Percentiles rank a stretch among this genome's conserved stretches.
Evolutionary conservation across 1,140 invertebrate genomes (phyloP).

Genomic region (Drosophila dunni): DNA sequence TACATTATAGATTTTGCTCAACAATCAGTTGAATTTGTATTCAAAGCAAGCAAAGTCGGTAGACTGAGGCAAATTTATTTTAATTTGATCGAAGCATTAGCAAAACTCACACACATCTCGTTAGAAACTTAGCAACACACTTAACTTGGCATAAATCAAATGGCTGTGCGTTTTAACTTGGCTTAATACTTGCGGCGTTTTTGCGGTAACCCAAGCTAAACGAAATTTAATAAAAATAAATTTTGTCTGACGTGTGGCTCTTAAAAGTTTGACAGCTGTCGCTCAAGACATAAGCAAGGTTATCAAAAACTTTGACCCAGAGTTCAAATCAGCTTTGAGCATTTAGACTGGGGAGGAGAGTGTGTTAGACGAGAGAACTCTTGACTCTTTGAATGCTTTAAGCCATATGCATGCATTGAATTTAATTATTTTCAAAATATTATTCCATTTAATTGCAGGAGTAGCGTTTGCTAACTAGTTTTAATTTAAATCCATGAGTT

Average conservation of each 20-base stretch:
- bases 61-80: too few species aligned
- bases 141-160: conserved; percentile 15
- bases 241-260: conserved; percentile 15
- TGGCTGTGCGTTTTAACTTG: conserved; percentile 2
- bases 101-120: background rate
- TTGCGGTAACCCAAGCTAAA: background rate
- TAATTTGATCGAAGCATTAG: too few species aligned
- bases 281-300: conserved; percentile 26
- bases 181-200: background rate
- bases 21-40: too few species aligned
- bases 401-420: too few species aligned
- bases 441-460: too few species aligned
- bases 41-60: too few species aligned
- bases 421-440: too few species aligned
- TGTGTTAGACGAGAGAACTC: background rate
- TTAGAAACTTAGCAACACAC: background rate
- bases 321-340: conserved; percentile 2
- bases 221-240: conserved; percentile 27
- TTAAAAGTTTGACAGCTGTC: conserved; percentile 35
- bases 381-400: too few species aligned
- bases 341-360: background rate
- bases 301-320: conserved; percentile 13
- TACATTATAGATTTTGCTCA: too few species aligned
- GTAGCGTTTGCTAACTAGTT: too few species aligned
- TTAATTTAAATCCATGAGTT: too few species aligned